Base-by-base conservation (phyloP, 2,797 vertebrate species). In the Dendrocincla fuliginosa region DNA sequence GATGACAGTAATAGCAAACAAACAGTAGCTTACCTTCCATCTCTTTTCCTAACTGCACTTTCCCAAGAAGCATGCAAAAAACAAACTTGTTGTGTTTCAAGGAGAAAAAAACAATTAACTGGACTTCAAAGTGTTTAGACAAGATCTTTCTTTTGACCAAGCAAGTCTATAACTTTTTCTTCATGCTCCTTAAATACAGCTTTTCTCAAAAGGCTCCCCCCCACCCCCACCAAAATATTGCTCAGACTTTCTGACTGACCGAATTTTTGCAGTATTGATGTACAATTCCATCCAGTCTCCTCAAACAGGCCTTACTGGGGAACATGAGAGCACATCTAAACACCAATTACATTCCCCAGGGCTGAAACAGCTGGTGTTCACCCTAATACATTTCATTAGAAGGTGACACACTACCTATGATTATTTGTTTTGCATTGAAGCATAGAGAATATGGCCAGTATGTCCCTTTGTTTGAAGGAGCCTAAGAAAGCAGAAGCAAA, bases 61-160 rank as follows among this genome's bases (percentile, higher is more conserved):
- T 97, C 97, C 97, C 97, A 96, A 97, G 98, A 98, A 98, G 98
- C 98, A 98, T 98, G 98, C 95, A 98, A 98, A 97, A 97, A 97
- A 98, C 90, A 98, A 97, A 97, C 93, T 97, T 59, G 68, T 80
- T 96, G 96, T 97, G 90, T 97, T 97, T 97, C 94, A 95, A 96
- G 87, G 78, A 73, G 28, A 69, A 92, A 92, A 27, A 41, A 55
- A 87, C 89, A 89, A 70, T 97, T 87, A 97, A 97, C 80, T 91
- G 81, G 77, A 52, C 55, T 82, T 92, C 56, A 92, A 61, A 84
- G 68, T 7, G 74, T 92, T 89, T 61, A 94, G 60, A 93, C 74
- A 85, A 68, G 65, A 71, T 49, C 20, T 73, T 90, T 87, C 61
- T 73, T 81, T 41, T 73, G 76, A 92, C 35, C 60, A 63, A 88